Evolutionary conservation across 2,797 vertebrate genomes (phyloP).

Genomic region (Podarcis lilfordi): DNA sequence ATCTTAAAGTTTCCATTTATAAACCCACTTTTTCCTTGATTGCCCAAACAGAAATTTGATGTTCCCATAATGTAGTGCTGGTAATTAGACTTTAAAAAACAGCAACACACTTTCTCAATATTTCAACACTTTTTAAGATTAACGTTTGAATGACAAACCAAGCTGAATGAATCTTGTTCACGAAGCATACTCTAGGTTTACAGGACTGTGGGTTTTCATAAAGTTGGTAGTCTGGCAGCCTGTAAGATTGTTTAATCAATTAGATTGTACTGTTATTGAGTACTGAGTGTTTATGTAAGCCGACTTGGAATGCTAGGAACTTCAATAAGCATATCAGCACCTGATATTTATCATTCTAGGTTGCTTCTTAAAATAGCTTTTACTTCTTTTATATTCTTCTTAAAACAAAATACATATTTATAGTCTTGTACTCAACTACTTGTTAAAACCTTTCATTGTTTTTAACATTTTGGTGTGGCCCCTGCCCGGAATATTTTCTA

Average conservation of each 20-base stretch:
- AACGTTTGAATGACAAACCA: background rate
- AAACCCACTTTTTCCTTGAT: background rate
- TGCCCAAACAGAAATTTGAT: background rate
- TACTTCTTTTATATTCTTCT: background rate
- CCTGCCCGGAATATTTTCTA: constrained; percentile 1
- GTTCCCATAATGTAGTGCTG: background rate
- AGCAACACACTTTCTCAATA: background rate
- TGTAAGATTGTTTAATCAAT: background rate
- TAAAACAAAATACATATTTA: background rate
- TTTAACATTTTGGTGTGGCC: background rate
- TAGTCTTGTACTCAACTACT: background rate
- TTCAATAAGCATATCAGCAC: background rate
- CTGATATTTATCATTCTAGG: constrained; percentile 1
- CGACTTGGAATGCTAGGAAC: constrained; percentile 19
- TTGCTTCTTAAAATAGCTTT: background rate
- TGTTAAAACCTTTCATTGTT: background rate
- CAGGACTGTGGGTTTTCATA: background rate
- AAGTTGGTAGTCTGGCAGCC: background rate
- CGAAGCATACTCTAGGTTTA: background rate
- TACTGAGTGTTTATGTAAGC: background rate
- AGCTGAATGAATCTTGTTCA: background rate
- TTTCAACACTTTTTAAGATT: background rate
- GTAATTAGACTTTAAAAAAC: background rate
- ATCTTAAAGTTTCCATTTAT: background rate
- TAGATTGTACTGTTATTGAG: background rate